Evolutionary conservation across 2,113 vertebrate genomes (phyloP).

Genomic region (Chrysemys picta): DNA sequence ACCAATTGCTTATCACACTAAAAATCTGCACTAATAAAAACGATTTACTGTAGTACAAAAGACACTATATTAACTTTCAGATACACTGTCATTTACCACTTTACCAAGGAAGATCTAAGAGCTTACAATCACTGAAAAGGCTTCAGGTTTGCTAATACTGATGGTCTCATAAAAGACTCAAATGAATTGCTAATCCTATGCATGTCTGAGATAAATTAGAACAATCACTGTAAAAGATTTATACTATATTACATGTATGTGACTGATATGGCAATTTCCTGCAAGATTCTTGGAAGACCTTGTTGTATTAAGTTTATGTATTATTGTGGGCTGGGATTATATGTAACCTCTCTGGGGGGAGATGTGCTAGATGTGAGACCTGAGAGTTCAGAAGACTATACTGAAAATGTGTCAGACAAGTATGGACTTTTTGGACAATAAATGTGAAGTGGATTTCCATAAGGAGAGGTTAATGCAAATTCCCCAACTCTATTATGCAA

Average conservation of each 20-base stretch:
- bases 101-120: background rate
- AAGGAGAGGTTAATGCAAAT: background rate
- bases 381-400: background rate
- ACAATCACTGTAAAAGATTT: background rate
- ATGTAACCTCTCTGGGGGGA: background rate
- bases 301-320: background rate
- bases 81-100: background rate
- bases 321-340: background rate
- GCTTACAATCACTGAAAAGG: background rate
- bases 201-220: background rate
- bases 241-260: background rate
- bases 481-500: background rate
- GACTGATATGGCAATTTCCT: background rate
- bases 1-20: background rate
- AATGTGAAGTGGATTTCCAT: background rate
- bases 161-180: background rate
- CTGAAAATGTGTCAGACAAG: background rate
- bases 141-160: background rate
- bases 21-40: background rate
- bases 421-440: background rate
- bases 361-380: background rate
- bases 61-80: background rate
- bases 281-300: background rate
- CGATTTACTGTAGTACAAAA: background rate
- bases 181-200: background rate